phyloP scores from a whole-genome alignment of 2,888 invertebrate species.

The Cheilosia grossa region DNA sequence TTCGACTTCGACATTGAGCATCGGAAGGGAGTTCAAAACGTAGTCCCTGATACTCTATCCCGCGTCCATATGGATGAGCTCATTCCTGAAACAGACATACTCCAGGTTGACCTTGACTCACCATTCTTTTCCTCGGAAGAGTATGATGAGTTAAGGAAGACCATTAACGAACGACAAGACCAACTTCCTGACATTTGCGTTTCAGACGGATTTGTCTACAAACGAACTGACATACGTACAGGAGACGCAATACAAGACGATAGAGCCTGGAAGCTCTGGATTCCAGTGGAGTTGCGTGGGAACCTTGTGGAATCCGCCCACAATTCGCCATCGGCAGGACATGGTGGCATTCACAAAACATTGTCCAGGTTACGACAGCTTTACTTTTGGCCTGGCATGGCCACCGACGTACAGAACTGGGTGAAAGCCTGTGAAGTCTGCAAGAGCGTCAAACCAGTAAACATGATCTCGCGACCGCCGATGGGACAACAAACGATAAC shows the following conservation, averaged over 20 bases:
- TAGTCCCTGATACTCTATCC: too few species aligned
- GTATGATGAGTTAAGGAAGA: slow-evolving; percentile 1
- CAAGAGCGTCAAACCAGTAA: too few species aligned
- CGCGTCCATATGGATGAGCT: too few species aligned
- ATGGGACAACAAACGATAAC: slow-evolving; percentile 24
- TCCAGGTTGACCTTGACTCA: background rate
- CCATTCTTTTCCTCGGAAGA: slow-evolving; percentile 6
- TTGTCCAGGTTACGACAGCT: background rate
- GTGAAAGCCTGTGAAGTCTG: too few species aligned
- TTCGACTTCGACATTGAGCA: background rate
- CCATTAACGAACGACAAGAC: background rate
- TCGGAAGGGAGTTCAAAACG: too few species aligned
- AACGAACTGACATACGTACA: background rate
- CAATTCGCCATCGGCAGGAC: background rate
- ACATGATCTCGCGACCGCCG: slow-evolving; percentile 17
- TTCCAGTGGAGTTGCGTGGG: background rate
- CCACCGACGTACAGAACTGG: too few species aligned
- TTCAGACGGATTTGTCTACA: background rate
- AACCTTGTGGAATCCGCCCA: background rate
- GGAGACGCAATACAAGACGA: background rate
- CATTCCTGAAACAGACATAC: too few species aligned
- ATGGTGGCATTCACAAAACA: background rate
- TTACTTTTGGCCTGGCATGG: slow-evolving; percentile 63
- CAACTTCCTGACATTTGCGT: background rate
- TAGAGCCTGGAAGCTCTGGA: background rate